Percentiles rank a stretch among this genome's conserved stretches.
phyloP scores from a whole-genome alignment of 2,888 invertebrate species.

The Eurytoma californica region DNA sequence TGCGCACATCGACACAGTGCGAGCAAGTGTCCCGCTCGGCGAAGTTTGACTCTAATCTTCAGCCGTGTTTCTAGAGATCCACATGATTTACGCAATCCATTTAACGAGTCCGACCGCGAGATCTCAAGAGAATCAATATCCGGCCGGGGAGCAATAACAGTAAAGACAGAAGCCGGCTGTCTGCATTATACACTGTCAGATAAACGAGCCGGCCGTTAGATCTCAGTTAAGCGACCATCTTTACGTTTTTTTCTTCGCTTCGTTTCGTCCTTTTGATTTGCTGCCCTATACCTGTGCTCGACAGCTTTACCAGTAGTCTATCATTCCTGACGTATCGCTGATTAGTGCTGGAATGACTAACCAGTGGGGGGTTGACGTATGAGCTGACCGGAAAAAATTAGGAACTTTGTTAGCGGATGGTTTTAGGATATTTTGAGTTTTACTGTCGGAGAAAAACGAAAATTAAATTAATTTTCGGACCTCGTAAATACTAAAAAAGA shows the following conservation, averaged over 20 bases:
- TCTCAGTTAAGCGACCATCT: neutral
- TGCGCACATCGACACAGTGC: neutral
- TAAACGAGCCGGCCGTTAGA: conserved; percentile 42
- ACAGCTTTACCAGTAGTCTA: neutral
- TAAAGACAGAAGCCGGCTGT: conserved; percentile 20
- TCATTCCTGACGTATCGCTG: too few species aligned
- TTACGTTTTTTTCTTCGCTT: too few species aligned
- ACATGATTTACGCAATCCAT: conserved; percentile 53
- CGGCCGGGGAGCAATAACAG: conserved; percentile 48
- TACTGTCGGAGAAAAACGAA: too few species aligned
- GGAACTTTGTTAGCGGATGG: too few species aligned
- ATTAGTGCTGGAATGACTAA: too few species aligned
- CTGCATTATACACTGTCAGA: conserved; percentile 7
- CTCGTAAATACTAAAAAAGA: too few species aligned
- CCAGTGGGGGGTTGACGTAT: too few species aligned
- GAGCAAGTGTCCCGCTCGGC: neutral
- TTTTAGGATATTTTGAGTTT: too few species aligned
- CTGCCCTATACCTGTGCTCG: neutral
- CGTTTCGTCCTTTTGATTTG: neutral
- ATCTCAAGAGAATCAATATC: conserved; percentile 54
- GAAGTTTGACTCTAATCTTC: conserved; percentile 39
- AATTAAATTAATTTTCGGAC: too few species aligned
- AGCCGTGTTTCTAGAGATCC: neutral
- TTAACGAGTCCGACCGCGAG: conserved; percentile 47
- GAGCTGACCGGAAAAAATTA: too few species aligned